Conservation (phyloP, 2,797 vertebrate species). For the Sparidentex hasta region DNA sequence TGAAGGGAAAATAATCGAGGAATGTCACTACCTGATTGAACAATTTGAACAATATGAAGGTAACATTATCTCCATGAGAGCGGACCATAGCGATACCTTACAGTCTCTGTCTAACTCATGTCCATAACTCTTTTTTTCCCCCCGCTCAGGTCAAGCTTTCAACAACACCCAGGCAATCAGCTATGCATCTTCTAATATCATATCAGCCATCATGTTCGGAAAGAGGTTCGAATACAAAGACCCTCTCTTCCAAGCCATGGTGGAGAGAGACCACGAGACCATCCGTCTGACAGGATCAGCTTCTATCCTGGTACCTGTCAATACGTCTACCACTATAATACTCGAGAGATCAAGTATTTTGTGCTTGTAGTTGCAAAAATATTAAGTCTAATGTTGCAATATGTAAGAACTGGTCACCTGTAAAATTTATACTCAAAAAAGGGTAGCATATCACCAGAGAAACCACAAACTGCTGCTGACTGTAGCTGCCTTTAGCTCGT, state of each 20-base stretch:
- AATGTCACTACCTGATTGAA: slow-evolving; percentile 60
- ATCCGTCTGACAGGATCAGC: slow-evolving; percentile 58
- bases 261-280: slow-evolving; percentile 56
- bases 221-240: slow-evolving; percentile 71
- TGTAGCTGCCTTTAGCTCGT: no score
- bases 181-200: slow-evolving; percentile 72
- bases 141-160: slow-evolving; percentile 74
- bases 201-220: slow-evolving; percentile 64
- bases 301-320: slow-evolving; percentile 63
- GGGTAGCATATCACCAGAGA: no score
- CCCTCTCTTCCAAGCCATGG: slow-evolving; percentile 55
- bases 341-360: not conserved
- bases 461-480: no score
- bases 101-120: not conserved
- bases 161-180: slow-evolving; percentile 36
- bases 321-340: no score
- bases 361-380: not conserved
- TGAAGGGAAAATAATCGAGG: slow-evolving; percentile 75
- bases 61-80: slow-evolving; percentile 18
- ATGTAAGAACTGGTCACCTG: no score
- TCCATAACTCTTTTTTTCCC: not conserved
- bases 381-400: not conserved
- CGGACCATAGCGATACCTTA: no score
- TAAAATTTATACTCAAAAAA: no score
- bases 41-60: slow-evolving; percentile 71